Conservation (phyloP, 2,113 vertebrate species). For the Mus musculus region GRCm39 chr1:64087501-64088000, state of each 20-base stretch:
- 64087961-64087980: slow-evolving; percentile 46
- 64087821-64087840: slow-evolving; percentile 35
- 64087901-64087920: neutral
- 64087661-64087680: neutral
- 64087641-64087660: neutral
- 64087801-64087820: neutral
- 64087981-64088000: neutral
- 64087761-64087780: slow-evolving; percentile 17
- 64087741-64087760: slow-evolving; percentile 30
- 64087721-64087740: slow-evolving; percentile 61
- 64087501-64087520: neutral
- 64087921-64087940: slow-evolving; percentile 12
- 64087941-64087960: slow-evolving; percentile 31
- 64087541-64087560: neutral
- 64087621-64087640: neutral
- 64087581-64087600: neutral
- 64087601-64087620: neutral
- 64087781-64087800: neutral
- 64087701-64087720: neutral
- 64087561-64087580: neutral
- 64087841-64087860: slow-evolving; percentile 23
- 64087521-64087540: neutral
- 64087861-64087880: neutral
- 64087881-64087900: slow-evolving; percentile 18
- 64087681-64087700: neutral